Conservation (phyloP, 2,888 invertebrate genomes). For the Achlya flavicornis region DNA sequence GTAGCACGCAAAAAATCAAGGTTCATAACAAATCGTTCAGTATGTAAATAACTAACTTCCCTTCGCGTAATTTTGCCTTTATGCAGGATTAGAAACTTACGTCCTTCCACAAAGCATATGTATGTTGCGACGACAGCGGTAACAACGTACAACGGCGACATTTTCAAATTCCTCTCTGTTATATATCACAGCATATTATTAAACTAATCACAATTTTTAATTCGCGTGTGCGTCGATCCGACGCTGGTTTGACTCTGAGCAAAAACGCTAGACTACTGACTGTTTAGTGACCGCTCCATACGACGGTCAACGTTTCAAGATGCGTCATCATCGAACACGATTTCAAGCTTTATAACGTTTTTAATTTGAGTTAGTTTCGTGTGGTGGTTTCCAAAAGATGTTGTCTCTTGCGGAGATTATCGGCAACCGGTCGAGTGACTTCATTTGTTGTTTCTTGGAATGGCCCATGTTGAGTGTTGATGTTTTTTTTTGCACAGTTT, state of each 20-base stretch:
- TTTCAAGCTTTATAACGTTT: neutral
- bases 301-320: neutral
- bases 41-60: conserved; percentile 11
- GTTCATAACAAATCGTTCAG: conserved; percentile 5
- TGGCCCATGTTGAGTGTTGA: conserved; percentile 17
- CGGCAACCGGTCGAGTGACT: conserved; percentile 14
- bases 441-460: conserved; percentile 27
- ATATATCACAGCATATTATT: conserved; percentile 28
- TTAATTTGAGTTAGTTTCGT: neutral
- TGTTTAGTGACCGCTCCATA: conserved; percentile 6
- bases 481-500: neutral
- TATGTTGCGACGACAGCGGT: conserved; percentile 27
- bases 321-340: neutral
- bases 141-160: conserved; percentile 23
- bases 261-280: neutral
- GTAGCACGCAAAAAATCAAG: neutral
- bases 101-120: conserved; percentile 37
- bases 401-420: neutral
- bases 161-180: conserved; percentile 21
- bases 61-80: neutral
- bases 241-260: conserved; percentile 10
- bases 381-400: neutral
- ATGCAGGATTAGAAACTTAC: conserved; percentile 36
- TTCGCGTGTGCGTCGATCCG: conserved; percentile 21
- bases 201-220: conserved; percentile 15